Percentiles rank a stretch among this genome's conserved stretches.
Evolutionary conservation across 53 echinoderm and acorn worm genomes (phyloP).

Genomic region (Hippasteria phrygiana): DNA sequence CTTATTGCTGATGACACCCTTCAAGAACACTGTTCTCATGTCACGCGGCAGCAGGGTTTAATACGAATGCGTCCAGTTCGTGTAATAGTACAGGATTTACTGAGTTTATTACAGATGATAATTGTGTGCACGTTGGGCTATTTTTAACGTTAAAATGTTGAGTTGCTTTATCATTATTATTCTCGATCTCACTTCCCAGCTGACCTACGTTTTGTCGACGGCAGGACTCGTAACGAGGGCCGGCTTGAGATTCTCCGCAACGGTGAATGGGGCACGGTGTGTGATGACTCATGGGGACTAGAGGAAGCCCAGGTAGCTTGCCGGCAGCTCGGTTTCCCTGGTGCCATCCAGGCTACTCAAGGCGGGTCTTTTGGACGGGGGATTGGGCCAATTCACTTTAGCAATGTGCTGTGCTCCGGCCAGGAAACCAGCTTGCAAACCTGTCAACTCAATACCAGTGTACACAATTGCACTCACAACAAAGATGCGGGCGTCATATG

Average conservation of each 20-base stretch:
- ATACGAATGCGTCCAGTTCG: too few species aligned
- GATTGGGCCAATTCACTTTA: constrained; percentile 26
- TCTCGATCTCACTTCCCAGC: background rate
- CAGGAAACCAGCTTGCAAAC: constrained; percentile 18
- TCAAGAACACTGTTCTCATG: too few species aligned
- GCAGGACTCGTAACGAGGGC: constrained; percentile 11
- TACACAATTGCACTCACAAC: constrained; percentile 32
- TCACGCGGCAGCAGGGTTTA: too few species aligned
- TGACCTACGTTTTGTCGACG: constrained; percentile 50
- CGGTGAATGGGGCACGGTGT: constrained; percentile 38
- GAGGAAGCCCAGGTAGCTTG: constrained; percentile 37
- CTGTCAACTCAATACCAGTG: background rate
- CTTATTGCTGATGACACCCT: too few species aligned
- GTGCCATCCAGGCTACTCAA: background rate
- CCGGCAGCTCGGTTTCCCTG: constrained; percentile 24
- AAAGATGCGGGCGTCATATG: constrained; percentile 47
- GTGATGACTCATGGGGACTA: constrained; percentile 24
- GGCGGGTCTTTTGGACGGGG: constrained; percentile 43
- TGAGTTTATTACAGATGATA: too few species aligned
- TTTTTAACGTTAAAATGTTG: background rate
- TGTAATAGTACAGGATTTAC: too few species aligned
- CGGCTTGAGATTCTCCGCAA: constrained; percentile 1
- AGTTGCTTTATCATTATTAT: background rate
- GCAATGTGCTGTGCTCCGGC: constrained; percentile 38
- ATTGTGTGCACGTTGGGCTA: too few species aligned